Conservation (phyloP, 1,140 invertebrate species). For the Anoplolepis gracilipes region DNA sequence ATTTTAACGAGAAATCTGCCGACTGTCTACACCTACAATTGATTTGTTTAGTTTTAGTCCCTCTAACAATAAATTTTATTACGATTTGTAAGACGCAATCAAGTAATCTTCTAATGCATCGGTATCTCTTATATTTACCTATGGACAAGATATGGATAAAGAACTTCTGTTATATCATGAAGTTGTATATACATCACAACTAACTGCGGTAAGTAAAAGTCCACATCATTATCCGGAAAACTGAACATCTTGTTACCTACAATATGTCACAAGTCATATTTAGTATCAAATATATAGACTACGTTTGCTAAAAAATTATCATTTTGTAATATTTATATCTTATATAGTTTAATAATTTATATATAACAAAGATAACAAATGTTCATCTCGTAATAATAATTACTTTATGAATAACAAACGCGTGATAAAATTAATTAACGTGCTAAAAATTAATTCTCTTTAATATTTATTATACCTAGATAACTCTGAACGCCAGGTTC, state of each 20-base stretch:
- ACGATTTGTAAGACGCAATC: not conserved
- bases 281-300: not conserved
- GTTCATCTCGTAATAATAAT: too few species aligned
- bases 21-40: slow-evolving; percentile 94
- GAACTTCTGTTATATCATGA: slow-evolving; percentile 97
- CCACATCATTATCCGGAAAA: slow-evolving; percentile 96
- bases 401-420: not conserved
- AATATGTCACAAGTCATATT: slow-evolving; percentile 38
- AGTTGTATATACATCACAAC: slow-evolving; percentile 99
- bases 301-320: not conserved
- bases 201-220: slow-evolving; percentile 99
- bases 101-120: not conserved
- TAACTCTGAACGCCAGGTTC: slow-evolving; percentile 98
- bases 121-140: slow-evolving; percentile 87
- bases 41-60: slow-evolving; percentile 34
- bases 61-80: not conserved
- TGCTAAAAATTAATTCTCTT: not conserved
- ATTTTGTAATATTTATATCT: not conserved
- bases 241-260: slow-evolving; percentile 97
- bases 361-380: not conserved
- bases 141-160: slow-evolving; percentile 97
- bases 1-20: slow-evolving; percentile 97
- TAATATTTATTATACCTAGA: slow-evolving; percentile 88
- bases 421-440: not conserved
- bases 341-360: not conserved